These are phyloP conservation scores for Nothocercus julius DNA, from an alignment of 2,113 vertebrate genomes.

Conservation along the genomic window DNA sequence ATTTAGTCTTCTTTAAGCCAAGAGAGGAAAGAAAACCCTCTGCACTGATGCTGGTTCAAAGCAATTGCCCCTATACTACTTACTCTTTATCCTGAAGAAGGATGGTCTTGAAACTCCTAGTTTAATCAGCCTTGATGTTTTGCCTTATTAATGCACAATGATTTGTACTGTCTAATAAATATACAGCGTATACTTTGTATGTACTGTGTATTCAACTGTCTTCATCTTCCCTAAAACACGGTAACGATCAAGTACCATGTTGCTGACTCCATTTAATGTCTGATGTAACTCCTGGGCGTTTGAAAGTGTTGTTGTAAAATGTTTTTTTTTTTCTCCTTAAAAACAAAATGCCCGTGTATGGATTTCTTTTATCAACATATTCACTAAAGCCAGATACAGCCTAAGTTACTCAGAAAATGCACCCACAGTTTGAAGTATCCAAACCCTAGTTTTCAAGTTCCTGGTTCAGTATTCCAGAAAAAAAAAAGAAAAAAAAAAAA, in stretches of 20 bases:
- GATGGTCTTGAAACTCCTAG: conserved; percentile 86
- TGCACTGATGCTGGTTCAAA: neutral
- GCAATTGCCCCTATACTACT: conserved; percentile 11
- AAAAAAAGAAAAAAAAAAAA: too few species aligned
- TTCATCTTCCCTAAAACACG: conserved; percentile 63
- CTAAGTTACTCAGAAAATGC: neutral
- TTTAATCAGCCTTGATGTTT: conserved; percentile 88
- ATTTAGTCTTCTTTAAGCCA: conserved; percentile 19
- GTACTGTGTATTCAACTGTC: conserved; percentile 78
- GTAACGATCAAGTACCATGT: conserved; percentile 56
- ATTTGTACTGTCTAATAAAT: conserved; percentile 86
- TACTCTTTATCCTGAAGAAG: neutral
- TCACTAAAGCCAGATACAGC: neutral
- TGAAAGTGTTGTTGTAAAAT: conserved; percentile 57
- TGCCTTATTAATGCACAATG: conserved; percentile 96
- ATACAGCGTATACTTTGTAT: conserved; percentile 76
- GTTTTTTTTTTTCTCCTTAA: neutral
- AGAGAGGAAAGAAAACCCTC: neutral
- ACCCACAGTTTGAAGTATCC: neutral
- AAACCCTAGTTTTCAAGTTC: neutral
- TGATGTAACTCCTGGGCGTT: conserved; percentile 40
- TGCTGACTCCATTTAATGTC: conserved; percentile 63
- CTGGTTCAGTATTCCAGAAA: neutral
- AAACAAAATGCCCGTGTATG: neutral
- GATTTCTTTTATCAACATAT: neutral